A percentile compares a stretch with the other conserved stretches of the same genome.
Evolutionary conservation across 1,140 invertebrate genomes (phyloP).

Genomic region (Drosophila sulfurigaster): DNA sequence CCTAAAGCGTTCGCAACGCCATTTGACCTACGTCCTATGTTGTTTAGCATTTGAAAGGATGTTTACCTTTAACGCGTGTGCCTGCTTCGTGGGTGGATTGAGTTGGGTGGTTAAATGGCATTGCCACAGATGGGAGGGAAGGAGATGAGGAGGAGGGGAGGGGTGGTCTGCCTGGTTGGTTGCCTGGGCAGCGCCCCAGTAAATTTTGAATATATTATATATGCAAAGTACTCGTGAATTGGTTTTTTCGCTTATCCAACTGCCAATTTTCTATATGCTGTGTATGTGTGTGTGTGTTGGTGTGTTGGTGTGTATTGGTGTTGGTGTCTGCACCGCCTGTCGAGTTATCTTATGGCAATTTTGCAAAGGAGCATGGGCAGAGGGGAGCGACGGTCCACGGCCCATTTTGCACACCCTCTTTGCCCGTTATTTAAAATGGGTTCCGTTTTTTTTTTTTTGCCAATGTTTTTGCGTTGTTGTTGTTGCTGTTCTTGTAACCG

Average conservation of each 20-base stretch:
- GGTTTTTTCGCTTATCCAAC: slow-evolving; percentile 84
- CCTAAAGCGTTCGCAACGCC: slow-evolving; percentile 49
- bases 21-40: slow-evolving; percentile 65
- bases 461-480: slow-evolving; percentile 31
- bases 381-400: slow-evolving; percentile 44
- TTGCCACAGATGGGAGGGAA: background rate
- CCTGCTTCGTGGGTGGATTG: slow-evolving; percentile 4
- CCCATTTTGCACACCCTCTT: slow-evolving; percentile 71
- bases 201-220: slow-evolving; percentile 83
- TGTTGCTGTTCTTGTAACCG: slow-evolving; percentile 63
- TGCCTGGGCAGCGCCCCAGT: slow-evolving; percentile 68
- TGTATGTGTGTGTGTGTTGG: slow-evolving; percentile 25
- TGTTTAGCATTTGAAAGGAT: slow-evolving; percentile 65
- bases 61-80: slow-evolving; percentile 79
- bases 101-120: slow-evolving; percentile 3
- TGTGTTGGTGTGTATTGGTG: slow-evolving; percentile 42
- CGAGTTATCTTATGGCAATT: slow-evolving; percentile 81
- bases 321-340: slow-evolving; percentile 61
- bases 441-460: slow-evolving; percentile 60
- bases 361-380: slow-evolving; percentile 34
- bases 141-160: too few species aligned
- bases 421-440: slow-evolving; percentile 77
- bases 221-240: slow-evolving; percentile 85
- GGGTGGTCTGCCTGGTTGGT: slow-evolving; percentile 5
- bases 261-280: slow-evolving; percentile 82